Evolutionary conservation across 2,888 invertebrate genomes (phyloP).

Genomic region (Agrochola litura): DNA sequence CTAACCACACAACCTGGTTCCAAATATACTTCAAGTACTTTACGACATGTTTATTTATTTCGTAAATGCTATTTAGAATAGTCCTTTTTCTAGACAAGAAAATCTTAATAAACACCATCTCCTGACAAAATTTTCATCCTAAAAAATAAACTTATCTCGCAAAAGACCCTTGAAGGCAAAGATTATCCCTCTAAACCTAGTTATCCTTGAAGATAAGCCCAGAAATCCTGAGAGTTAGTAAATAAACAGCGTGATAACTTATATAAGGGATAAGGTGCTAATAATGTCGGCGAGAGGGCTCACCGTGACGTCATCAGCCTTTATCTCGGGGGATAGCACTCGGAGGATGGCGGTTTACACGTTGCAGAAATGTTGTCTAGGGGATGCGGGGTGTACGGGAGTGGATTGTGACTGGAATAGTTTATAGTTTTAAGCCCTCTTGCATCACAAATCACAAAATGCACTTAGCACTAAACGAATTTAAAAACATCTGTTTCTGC

Average conservation of each 20-base stretch:
- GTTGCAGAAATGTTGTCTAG: constrained; percentile 65
- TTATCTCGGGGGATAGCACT: constrained; percentile 75
- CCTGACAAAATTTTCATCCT: constrained; percentile 1
- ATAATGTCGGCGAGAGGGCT: constrained; percentile 64
- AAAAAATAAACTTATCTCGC: constrained; percentile 31
- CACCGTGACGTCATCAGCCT: constrained; percentile 71
- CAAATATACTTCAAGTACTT: background rate
- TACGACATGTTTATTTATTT: background rate
- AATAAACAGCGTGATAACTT: constrained; percentile 68
- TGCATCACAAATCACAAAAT: background rate
- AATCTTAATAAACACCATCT: constrained; percentile 27
- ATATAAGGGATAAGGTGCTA: constrained; percentile 64
- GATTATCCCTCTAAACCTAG: constrained; percentile 59
- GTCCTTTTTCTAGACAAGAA: background rate
- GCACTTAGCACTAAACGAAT: background rate
- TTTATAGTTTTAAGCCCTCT: constrained; percentile 8
- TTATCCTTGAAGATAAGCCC: constrained; percentile 62
- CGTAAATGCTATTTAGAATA: background rate
- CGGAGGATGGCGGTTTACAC: constrained; percentile 71
- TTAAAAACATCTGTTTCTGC: background rate
- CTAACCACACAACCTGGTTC: background rate
- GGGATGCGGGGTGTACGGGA: constrained; percentile 36
- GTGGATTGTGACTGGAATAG: constrained; percentile 19
- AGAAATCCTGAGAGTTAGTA: constrained; percentile 61
- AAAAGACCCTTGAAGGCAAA: constrained; percentile 31